Base-by-base conservation (phyloP, 1,140 invertebrate genomes). In the Hyles euphorbiae region DNA sequence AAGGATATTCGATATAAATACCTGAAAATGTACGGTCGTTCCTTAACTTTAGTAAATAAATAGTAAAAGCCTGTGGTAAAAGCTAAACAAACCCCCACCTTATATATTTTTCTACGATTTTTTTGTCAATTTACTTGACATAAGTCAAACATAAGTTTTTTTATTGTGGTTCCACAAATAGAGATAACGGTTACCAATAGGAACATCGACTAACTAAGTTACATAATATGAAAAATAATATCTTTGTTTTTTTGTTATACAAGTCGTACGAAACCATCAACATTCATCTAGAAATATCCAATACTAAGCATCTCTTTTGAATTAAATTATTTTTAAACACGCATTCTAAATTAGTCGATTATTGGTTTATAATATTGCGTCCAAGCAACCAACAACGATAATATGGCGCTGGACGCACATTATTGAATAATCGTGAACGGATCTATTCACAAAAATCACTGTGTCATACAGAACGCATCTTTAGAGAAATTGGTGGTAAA, bases 391-490 rank as follows among this genome's bases (percentile, higher is more conserved):
- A 8, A 40, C 4, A 40, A 40, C 8, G 22, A 40, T 8, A 40
- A 8, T 5, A 40, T 40, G 36, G 8, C 4, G 8, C 4, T 40
- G 50, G 50, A 22, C 50, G 50, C 36, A 40, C 22, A 22, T 22
- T 40, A 40, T 40, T 40, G 32, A 63, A 63, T 54, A 58, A 34
- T 52, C 33, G 9, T 58, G 61, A 64, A 60, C 63, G 64, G 56
- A 54, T 49, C 64, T 49, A 53, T 63, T 62, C 9, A 22, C 33
- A 40, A 32, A 54, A 63, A 45, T 43, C 40, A 44, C 12, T 52
- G 9, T 10, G 48, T 56, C 8, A 44, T 36, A 51, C 53, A 65
- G 75, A 80, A 80, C 77, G 77, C 77, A 76, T 68, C 77, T 58
- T 57, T 75, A 72, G 54, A 52, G 52, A 69, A 63, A 59, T 63